phyloP scores from a whole-genome alignment of 2,113 vertebrate species.

The Trogon surrucura region DNA sequence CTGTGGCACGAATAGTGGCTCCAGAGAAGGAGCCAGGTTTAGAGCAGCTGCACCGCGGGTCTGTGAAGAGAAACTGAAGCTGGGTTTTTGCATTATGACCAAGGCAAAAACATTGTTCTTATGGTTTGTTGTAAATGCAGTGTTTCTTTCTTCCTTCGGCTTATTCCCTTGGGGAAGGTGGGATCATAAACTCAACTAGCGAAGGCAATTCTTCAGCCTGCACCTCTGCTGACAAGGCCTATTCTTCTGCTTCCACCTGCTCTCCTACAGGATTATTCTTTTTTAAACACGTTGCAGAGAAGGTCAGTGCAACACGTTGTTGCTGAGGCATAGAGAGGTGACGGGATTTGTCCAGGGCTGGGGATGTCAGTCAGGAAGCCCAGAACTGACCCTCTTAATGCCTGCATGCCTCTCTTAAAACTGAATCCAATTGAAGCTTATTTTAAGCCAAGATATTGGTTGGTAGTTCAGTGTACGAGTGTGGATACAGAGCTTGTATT shows the following conservation, averaged over 20 bases:
- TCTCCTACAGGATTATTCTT: neutral
- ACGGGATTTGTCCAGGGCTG: neutral
- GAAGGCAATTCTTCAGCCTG: neutral
- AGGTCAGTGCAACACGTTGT: neutral
- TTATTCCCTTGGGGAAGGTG: neutral
- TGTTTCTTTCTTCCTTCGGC: neutral
- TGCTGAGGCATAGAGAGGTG: neutral
- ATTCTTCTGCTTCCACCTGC: neutral
- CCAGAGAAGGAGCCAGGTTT: neutral
- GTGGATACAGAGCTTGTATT: neutral
- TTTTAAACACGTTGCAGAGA: neutral
- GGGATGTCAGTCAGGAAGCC: neutral
- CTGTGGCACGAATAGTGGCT: neutral
- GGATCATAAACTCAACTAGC: neutral
- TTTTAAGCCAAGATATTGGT: neutral
- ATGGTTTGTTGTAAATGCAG: neutral
- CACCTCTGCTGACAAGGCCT: neutral
- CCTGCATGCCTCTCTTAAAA: neutral
- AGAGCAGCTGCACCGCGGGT: neutral
- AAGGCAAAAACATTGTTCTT: neutral
- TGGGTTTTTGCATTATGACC: neutral
- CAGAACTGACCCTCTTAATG: neutral
- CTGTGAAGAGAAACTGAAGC: neutral
- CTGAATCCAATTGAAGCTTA: neutral
- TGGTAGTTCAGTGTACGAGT: rapidly evolving